Evolutionary conservation across 2,113 vertebrate species (phyloP), one percentile per base, ranked within the genome.

Genomic region (Sardina pilchardus): DNA sequence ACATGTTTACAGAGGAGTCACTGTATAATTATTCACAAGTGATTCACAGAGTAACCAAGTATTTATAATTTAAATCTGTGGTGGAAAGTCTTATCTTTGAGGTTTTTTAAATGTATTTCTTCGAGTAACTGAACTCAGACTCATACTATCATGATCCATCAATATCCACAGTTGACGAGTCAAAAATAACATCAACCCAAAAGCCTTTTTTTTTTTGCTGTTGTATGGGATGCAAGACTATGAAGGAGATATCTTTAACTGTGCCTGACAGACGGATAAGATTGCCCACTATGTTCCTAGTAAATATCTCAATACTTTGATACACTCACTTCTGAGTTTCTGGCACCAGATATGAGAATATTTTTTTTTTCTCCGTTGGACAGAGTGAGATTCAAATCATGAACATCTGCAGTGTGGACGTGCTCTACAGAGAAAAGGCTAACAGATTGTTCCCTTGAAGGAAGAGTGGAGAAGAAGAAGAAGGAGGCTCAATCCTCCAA

Each of bases 31-130:
- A 81, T 82, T 87, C 83, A 86, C 59, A 34, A 36, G 81, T 1
- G 19, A 85, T 50, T 81, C 59, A 56, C 85, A 78, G 44, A 48
- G n/a, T 34, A 82, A 59, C 7, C 47, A 3, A 63, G 16, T 71
- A 86, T 88, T 82, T 85, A 84, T 86, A 85, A 88, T 88, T 45
- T 81, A 87, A 59, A 67, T 82, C 36, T 26, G 10, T 78, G 26
- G 75, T 81, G 36, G 1, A 78, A 80, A 47, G 47, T 84, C 43
- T 86, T 45, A 84, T 81, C 26, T 44, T 4, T 10, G 39, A 67
- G 50, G 36, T 84, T 84, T 83, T 63, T 14, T 36, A 0, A 80
- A 80, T 80, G 6, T 42, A 39, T 80, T 34, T 34, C 10, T n/a
- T 6, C 14, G 21, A 56, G 19, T 17, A 8, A 63, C 56, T 63